Evolutionary conservation across 1,140 invertebrate genomes (phyloP), one percentile per base, ranked within the genome.

Genomic region (Lasioglossum albipes): DNA sequence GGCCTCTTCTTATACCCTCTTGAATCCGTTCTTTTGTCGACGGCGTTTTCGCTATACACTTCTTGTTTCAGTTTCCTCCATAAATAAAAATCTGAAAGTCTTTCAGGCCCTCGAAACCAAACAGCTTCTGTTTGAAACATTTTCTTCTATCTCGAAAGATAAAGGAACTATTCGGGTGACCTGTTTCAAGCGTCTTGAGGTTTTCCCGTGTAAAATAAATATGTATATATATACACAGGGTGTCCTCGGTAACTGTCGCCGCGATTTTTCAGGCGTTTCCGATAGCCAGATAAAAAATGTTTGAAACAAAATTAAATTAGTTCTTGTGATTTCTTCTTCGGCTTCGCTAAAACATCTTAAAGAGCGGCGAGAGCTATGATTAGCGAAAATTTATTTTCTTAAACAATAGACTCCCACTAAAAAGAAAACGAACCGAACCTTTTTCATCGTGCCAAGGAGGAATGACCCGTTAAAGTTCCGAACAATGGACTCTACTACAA

Each of bases 141-240:
- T 20, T 65, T 65, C 36, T 41, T 65, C 31, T 65, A 41, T 65
- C 62, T 65, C 62, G 31, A 18, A 65, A 41, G 36, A 65, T 65
- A 65, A 65, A 65, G 31, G 31, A 41, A 27, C 18, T 36, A 36
- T 65, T 65, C 62, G 13, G 62, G 16, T 65, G 62, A 65, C 62
- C 62, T 65, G 62, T 65, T 65, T 65, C 36, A 65, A 65, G 31
- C 62, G 62, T 65, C 62, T 65, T 65, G 62, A 41, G 22, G 27
- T 27, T 65, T 36, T 18, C 5, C 6, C 62, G 31, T 20, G 62
- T 41, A 41, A 20, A 65, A 41, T 27, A 36, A 36, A 20, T 65
- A 65, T 20, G 7, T 49, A 41, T 41, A 18, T 16, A 5, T 36
- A 36, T 36, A 36, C 4, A 4, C 31, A 36, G 31, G 31, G 31